A percentile compares a stretch with the other conserved stretches of the same genome.
Conservation (phyloP, 1,140 invertebrate genomes). For the Solen grandis region DNA sequence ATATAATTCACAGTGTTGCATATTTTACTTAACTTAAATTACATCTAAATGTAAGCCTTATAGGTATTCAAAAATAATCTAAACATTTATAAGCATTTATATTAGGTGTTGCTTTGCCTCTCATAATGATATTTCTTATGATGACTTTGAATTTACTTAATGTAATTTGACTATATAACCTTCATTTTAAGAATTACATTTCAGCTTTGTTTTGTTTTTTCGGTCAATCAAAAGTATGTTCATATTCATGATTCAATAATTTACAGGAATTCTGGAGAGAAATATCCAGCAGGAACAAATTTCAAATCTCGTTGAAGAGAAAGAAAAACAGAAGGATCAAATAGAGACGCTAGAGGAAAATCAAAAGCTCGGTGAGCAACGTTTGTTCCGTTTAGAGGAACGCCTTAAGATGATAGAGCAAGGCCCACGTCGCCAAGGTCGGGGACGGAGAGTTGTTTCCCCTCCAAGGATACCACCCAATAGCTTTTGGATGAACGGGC, state of each 20-base stretch:
- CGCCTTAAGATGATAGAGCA: conserved; percentile 60
- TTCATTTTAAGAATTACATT: neutral
- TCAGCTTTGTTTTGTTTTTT: too few species aligned
- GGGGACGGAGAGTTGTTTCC: conserved; percentile 20
- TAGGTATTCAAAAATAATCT: neutral
- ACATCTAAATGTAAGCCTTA: neutral
- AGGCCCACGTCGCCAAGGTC: neutral
- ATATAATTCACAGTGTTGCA: neutral
- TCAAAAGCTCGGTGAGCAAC: conserved; percentile 59
- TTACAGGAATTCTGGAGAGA: conserved; percentile 55
- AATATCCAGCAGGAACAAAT: conserved; percentile 65
- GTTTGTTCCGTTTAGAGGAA: conserved; percentile 58
- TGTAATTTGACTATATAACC: neutral
- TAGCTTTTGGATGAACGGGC: conserved; percentile 51
- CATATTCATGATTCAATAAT: too few species aligned
- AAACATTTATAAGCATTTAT: neutral
- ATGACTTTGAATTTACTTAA: neutral
- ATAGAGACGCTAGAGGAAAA: conserved; percentile 60
- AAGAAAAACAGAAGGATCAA: conserved; percentile 58
- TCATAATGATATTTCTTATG: neutral
- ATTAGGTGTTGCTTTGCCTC: neutral
- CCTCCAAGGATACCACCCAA: conserved; percentile 8
- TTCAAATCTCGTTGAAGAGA: conserved; percentile 58
- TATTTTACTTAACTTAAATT: neutral
- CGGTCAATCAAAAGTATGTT: neutral